A percentile compares a stretch with the other conserved stretches of the same genome.
Evolutionary conservation across 2,113 vertebrate genomes (phyloP).

Genomic region (Salvator merianae): DNA sequence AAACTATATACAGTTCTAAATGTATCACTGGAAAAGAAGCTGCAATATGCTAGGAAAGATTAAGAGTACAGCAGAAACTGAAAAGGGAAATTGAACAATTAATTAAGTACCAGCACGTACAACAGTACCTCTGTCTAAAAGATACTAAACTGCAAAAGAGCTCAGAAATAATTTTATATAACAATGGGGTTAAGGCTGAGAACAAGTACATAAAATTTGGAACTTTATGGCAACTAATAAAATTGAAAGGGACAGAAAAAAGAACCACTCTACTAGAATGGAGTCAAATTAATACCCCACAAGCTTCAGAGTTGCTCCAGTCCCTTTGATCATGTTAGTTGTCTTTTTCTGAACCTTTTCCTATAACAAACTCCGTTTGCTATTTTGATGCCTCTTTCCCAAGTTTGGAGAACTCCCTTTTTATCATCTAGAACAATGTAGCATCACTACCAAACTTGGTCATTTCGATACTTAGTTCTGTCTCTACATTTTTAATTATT

Average conservation of each 20-base stretch:
- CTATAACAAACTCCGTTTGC: no score
- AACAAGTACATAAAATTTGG: slow-evolving; percentile 22
- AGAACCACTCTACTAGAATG: neutral
- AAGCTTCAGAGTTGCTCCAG: no score
- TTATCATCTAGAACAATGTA: no score
- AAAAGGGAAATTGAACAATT: neutral
- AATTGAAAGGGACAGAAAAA: neutral
- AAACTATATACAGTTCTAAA: neutral
- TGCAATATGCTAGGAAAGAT: neutral
- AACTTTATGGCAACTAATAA: slow-evolving; percentile 23
- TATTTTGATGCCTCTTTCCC: no score
- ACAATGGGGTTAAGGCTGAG: neutral
- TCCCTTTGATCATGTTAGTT: no score
- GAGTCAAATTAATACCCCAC: no score
- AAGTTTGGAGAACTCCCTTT: no score
- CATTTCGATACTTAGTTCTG: no score
- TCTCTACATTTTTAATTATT: no score
- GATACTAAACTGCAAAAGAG: slow-evolving; percentile 16
- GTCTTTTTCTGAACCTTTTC: no score
- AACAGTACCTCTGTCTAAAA: neutral
- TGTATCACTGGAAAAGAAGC: neutral
- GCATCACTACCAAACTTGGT: no score
- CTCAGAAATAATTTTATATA: neutral
- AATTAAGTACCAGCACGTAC: neutral
- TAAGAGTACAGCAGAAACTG: slow-evolving; percentile 12